These are phyloP conservation scores for Tetramorium alpestre DNA, from an alignment of 1,140 invertebrate species.

Conservation along the genomic window DNA sequence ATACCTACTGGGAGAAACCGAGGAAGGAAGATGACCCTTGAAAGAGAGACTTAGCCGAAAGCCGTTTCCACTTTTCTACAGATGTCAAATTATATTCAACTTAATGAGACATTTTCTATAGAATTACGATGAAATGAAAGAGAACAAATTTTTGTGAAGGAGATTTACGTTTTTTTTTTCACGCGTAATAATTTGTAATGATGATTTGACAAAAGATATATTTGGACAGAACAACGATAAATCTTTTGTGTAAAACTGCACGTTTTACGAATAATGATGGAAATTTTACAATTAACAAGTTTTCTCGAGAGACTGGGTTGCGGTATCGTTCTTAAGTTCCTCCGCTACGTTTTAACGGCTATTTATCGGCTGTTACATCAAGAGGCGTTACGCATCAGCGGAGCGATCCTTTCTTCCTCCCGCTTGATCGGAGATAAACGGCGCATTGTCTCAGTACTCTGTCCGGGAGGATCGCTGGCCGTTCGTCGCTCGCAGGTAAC, in stretches of 20 bases:
- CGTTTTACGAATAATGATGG: background rate
- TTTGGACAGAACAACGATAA: background rate
- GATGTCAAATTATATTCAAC: slow-evolving; percentile 63
- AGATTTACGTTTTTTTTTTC: background rate
- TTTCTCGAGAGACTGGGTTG: background rate
- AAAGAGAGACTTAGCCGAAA: slow-evolving; percentile 30
- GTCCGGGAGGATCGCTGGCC: slow-evolving; percentile 62
- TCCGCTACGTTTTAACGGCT: slow-evolving; percentile 56
- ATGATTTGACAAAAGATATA: background rate
- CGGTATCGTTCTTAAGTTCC: slow-evolving; percentile 6
- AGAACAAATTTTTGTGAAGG: background rate
- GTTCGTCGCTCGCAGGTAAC: slow-evolving; percentile 62
- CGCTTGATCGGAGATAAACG: slow-evolving; percentile 73
- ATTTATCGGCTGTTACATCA: slow-evolving; percentile 70
- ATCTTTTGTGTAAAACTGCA: background rate
- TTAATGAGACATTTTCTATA: background rate
- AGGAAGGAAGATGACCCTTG: slow-evolving; percentile 2
- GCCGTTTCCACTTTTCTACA: slow-evolving; percentile 20
- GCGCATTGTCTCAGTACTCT: slow-evolving; percentile 68
- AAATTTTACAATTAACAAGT: slow-evolving; percentile 14
- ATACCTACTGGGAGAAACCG: background rate
- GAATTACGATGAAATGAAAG: background rate
- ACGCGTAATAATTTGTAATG: background rate
- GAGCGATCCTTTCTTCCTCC: slow-evolving; percentile 57
- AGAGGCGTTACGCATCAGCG: slow-evolving; percentile 68